Base-by-base conservation (phyloP, 2,113 vertebrate genomes). In the Siniperca chuatsi region DNA sequence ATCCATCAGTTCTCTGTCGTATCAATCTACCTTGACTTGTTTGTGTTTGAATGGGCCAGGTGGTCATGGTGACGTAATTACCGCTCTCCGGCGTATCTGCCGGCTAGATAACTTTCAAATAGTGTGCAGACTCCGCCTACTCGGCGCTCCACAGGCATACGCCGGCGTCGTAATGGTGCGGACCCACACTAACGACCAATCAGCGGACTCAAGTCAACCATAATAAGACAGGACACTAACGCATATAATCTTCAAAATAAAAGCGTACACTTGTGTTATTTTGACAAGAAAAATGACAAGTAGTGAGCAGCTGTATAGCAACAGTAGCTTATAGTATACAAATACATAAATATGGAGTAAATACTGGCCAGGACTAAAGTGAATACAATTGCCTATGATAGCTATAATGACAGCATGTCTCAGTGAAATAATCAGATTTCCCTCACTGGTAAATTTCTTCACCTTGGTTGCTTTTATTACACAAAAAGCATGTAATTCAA, bases 161-260 rank as follows among this genome's bases (percentile, higher is more conserved):
- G 35, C 35, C 35, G 4, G 3, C 5, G 35, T 37, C 2, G 35
- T 37, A 37, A 37, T 37, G 35, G 35, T 37, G 35, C 35, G 35
- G 35, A 37, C 35, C 35, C 35, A 44, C 42, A 79, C 73, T n/a
- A 18, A 35, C 55, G 57, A 44, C 66, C 69, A 50, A 68, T 55
- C 72, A 67, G 77, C 6, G 10, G 18, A 1, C 48, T 87, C 69
- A 90, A 86, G 52, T 0, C 0, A 0, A 4, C 46, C 11, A 46
- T 0, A 67, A 60, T 48, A 4, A 76, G 7, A 79, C 18, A 48
- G 52, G 52, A 90, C 9, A 57, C 1, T 0, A 0, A 0, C 4
- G 3, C 0, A 4, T 0, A 0, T 0, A 0, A 5, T 3, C 35
- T 90, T 78, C 92, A 88, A 87, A 94, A 86, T 91, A 92, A 91